Evolutionary conservation across 2,888 invertebrate species (phyloP), one percentile per base, ranked within the genome.

Genomic region (Noctuana brunneofusca): DNA sequence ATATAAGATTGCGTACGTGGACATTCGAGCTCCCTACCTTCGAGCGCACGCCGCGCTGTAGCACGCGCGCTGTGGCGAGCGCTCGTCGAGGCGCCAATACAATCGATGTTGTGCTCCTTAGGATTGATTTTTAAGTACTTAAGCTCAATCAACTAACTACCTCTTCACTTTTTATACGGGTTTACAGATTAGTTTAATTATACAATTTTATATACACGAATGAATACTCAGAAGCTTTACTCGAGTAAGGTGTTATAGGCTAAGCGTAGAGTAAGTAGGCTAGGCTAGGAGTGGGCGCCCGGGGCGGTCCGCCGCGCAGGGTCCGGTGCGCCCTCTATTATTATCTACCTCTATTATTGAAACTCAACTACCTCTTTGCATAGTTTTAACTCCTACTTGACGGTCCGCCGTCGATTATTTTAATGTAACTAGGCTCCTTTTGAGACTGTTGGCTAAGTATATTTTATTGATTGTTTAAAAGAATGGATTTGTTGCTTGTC

Each of bases 171-270:
- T 89, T 90, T 90, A 89, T 90, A 90, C 90, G 91, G 91, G 90
- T 91, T 90, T 90, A 89, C 89, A 90, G 86, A 89, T 87, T 90
- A 90, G 90, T 90, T 89, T 89, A 91, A 91, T 90, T 90, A 90
- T 91, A 91, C 90, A 91, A 87, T 87, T 82, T 87, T 87, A 87
- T 89, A 89, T 86, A 89, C 87, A 89, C 83, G 85, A 89, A 86
- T 83, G 74, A 91, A 91, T 91, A 91, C 90, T 91, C 90, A 91
- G 86, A 90, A 90, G 90, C 90, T 91, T 90, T 89, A 90, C 89
- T 89, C 79, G 87, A 83, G 89, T 90, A 89, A 89, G 89, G 89
- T 88, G 84, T 86, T 73, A 68, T 88, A 86, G 81, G 66, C 57
- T 87, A 87, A 78, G 79, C 68, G 18, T 71, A 67, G 68, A 65